Evolutionary conservation across 1,140 invertebrate species (phyloP).

Genomic region (Ceratitis capitata): DNA sequence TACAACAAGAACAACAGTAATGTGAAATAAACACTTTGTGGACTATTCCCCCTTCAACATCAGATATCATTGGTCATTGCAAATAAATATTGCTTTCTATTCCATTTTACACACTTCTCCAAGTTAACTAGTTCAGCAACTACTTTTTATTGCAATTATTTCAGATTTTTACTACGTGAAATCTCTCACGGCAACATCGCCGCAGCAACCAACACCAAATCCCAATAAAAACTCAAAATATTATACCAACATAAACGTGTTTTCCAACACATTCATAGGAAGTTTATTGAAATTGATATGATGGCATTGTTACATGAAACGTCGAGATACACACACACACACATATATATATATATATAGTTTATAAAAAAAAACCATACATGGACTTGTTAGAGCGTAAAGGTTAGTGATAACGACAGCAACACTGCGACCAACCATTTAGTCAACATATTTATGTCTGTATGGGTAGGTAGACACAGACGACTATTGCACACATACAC

Average conservation of each 20-base stretch:
- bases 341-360: background rate
- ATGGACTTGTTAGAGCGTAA: background rate
- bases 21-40: too few species aligned
- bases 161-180: too few species aligned
- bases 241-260: background rate
- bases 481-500: background rate
- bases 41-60: too few species aligned
- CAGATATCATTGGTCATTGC: too few species aligned
- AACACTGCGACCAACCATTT: background rate
- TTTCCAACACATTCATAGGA: constrained; percentile 17
- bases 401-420: background rate
- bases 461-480: background rate
- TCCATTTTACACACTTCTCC: too few species aligned
- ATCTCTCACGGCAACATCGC: too few species aligned
- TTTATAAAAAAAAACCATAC: too few species aligned
- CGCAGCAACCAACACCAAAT: background rate
- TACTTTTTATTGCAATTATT: too few species aligned
- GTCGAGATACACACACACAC: background rate
- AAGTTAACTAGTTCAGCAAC: too few species aligned
- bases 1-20: too few species aligned
- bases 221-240: background rate
- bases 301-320: constrained; percentile 33
- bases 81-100: too few species aligned
- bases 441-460: background rate
- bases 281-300: constrained; percentile 38